Percentiles rank a stretch among this genome's conserved stretches.
These are phyloP conservation scores for Pyrgus malvae DNA, from an alignment of 2,888 invertebrate genomes.

Conservation along the genomic window DNA sequence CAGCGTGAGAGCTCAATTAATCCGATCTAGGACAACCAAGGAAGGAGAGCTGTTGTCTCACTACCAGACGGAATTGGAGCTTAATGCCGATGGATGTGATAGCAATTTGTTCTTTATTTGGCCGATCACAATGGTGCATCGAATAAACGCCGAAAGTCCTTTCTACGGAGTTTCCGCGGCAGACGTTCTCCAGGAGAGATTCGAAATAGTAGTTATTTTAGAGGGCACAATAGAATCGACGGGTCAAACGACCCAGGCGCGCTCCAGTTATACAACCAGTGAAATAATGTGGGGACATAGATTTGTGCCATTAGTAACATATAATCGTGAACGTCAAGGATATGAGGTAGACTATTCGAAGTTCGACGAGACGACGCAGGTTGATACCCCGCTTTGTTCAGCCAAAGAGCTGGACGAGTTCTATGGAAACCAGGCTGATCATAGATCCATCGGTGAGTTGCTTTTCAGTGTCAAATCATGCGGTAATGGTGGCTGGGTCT, in stretches of 20 bases:
- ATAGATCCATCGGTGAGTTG: slow-evolving; percentile 80
- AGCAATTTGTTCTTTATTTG: slow-evolving; percentile 95
- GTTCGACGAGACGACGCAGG: slow-evolving; percentile 90
- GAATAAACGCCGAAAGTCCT: slow-evolving; percentile 91
- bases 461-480: slow-evolving; percentile 30
- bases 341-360: slow-evolving; percentile 91
- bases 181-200: slow-evolving; percentile 90
- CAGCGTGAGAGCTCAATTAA: slow-evolving; percentile 91
- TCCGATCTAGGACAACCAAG: slow-evolving; percentile 90
- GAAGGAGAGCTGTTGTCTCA: slow-evolving; percentile 93
- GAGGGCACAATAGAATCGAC: slow-evolving; percentile 93
- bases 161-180: slow-evolving; percentile 92
- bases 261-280: slow-evolving; percentile 88
- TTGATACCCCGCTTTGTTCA: slow-evolving; percentile 90
- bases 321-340: slow-evolving; percentile 87
- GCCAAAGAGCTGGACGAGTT: slow-evolving; percentile 85
- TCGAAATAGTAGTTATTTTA: slow-evolving; percentile 91
- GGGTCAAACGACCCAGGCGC: slow-evolving; percentile 87
- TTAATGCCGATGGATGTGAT: slow-evolving; percentile 88
- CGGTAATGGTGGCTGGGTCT: slow-evolving; percentile 52
- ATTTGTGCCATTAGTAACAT: slow-evolving; percentile 87
- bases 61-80: slow-evolving; percentile 88
- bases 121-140: slow-evolving; percentile 95
- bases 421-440: slow-evolving; percentile 81
- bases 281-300: slow-evolving; percentile 92